phyloP scores from a whole-genome alignment of 2,113 vertebrate species.

The Forbesichthys papilliferus region DNA sequence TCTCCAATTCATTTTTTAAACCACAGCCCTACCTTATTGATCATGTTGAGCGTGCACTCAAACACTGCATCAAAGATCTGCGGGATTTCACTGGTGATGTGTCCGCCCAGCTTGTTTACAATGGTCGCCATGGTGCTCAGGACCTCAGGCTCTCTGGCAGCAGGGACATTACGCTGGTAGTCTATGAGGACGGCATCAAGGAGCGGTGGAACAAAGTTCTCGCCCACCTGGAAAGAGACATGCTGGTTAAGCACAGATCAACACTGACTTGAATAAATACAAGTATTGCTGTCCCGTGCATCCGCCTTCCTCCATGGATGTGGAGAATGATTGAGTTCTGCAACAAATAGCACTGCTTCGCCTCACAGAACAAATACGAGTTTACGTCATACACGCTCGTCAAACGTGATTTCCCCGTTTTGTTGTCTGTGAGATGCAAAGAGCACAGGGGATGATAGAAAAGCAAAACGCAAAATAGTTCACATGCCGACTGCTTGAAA shows the following conservation, averaged over 20 bases:
- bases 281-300: neutral
- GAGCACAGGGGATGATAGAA: no score
- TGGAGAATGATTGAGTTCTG: no score
- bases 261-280: neutral
- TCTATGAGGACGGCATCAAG: constrained; percentile 98
- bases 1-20: neutral
- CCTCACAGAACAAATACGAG: no score
- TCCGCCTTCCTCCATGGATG: no score
- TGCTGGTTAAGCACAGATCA: neutral
- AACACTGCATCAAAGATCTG: constrained; percentile 99
- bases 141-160: constrained; percentile 96
- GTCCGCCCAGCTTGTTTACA: constrained; percentile 96
- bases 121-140: constrained; percentile 99
- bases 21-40: constrained; percentile 89
- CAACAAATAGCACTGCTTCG: no score
- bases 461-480: no score
- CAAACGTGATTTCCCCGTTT: no score
- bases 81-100: constrained; percentile 98
- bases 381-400: no score
- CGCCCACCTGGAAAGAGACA: constrained; percentile 83
- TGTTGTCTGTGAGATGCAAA: no score
- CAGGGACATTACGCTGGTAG: constrained; percentile 97
- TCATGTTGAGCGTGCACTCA: constrained; percentile 99
- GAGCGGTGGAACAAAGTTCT: constrained; percentile 97
- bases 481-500: no score